phyloP scores from a whole-genome alignment of 2,888 invertebrate species.

The Cataglyphis cursor region DNA sequence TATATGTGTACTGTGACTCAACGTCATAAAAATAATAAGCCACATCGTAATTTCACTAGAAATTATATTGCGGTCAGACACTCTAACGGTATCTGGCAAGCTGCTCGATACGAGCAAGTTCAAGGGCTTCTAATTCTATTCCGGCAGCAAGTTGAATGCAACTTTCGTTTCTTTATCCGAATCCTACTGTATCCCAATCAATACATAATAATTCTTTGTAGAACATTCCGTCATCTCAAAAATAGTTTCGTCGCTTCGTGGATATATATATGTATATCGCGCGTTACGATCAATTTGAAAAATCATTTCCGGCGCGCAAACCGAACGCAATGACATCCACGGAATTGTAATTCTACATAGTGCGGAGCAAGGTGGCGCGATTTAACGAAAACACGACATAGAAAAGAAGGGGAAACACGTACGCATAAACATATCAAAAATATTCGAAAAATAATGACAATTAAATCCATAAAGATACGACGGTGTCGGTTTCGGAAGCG shows the following conservation, averaged over 20 bases:
- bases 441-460: not conserved
- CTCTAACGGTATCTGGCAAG: not conserved
- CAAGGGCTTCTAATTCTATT: not conserved
- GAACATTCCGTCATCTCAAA: not conserved
- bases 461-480: not conserved
- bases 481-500: too few relatives aligned
- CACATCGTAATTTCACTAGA: not conserved
- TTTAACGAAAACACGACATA: not conserved
- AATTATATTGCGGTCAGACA: not conserved
- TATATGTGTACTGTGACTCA: not conserved
- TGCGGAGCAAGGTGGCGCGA: not conserved
- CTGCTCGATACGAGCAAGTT: not conserved
- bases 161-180: not conserved
- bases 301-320: conserved; percentile 22
- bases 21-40: not conserved
- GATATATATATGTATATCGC: not conserved
- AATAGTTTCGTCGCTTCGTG: not conserved
- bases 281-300: not conserved
- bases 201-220: not conserved
- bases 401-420: not conserved
- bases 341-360: not conserved
- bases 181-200: not conserved
- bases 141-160: not conserved
- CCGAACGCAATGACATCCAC: not conserved
- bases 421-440: too few relatives aligned